Evolutionary conservation across 2,888 invertebrate genomes (phyloP).

Genomic region (Pilophorus perplexus): DNA sequence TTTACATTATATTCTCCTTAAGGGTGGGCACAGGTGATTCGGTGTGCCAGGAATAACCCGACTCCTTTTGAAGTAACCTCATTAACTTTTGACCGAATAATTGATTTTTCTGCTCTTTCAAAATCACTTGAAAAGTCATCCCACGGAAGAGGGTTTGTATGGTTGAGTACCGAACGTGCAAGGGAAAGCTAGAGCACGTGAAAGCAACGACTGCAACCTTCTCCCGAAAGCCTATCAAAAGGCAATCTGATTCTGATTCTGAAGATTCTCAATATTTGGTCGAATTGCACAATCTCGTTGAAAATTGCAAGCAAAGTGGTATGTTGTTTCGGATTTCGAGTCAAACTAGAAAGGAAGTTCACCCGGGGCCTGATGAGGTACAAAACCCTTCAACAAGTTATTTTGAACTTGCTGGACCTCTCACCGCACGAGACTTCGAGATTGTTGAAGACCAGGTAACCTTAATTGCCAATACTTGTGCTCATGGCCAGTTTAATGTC

Average conservation of each 20-base stretch:
- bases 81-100: not conserved
- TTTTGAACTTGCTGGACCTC: not conserved
- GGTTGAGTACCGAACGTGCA: not conserved
- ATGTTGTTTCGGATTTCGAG: not conserved
- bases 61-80: constrained; percentile 4
- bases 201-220: not conserved
- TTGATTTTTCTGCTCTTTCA: constrained; percentile 5
- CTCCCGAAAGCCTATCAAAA: too few species aligned
- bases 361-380: not conserved
- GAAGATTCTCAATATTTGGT: not conserved
- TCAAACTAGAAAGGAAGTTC: not conserved
- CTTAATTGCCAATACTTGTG: not conserved
- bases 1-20: too few species aligned
- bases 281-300: too few species aligned
- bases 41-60: constrained; percentile 3
- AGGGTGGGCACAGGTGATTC: too few species aligned
- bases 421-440: not conserved
- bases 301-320: not conserved
- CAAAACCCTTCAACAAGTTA: not conserved
- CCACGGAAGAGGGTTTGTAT: constrained; percentile 1
- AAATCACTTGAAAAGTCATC: not conserved
- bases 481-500: not conserved
- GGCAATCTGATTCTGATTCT: not conserved
- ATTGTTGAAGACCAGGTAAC: too few species aligned
- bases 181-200: too few species aligned